These are phyloP conservation scores for Etheostoma nigrum DNA, from an alignment of 2,797 vertebrate species.

Conservation along the genomic window DNA sequence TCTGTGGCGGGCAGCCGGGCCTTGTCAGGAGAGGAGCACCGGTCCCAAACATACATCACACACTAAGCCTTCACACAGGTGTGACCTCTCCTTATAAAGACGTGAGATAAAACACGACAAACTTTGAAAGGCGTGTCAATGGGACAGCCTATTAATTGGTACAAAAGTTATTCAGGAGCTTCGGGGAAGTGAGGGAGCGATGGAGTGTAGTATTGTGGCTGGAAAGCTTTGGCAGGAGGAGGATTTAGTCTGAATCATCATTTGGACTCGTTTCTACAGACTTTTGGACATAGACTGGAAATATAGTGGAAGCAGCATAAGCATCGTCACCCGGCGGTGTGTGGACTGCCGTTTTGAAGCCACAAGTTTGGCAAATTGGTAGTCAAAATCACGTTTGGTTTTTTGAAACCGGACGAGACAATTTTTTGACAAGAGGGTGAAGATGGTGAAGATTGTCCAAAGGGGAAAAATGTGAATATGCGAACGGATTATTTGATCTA, in stretches of 20 bases:
- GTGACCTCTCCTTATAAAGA: slow-evolving; percentile 69
- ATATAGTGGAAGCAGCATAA: too few species aligned
- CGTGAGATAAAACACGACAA: slow-evolving; percentile 60
- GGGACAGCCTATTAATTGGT: slow-evolving; percentile 63
- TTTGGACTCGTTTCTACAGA: background rate
- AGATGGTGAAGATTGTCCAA: too few species aligned
- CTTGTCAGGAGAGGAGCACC: slow-evolving; percentile 69
- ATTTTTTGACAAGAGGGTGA: too few species aligned
- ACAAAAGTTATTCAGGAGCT: slow-evolving; percentile 48
- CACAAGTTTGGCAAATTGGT: too few species aligned
- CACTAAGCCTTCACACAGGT: slow-evolving; percentile 61
- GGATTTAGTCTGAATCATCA: background rate
- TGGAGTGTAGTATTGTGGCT: background rate
- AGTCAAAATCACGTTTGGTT: too few species aligned
- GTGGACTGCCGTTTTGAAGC: too few species aligned
- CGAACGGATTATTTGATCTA: too few species aligned
- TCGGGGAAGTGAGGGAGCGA: background rate
- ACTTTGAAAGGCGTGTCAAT: slow-evolving; percentile 65
- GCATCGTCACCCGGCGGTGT: too few species aligned
- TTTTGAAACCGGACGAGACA: too few species aligned
- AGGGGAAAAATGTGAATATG: too few species aligned
- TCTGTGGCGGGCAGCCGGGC: slow-evolving; percentile 82
- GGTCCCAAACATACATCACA: slow-evolving; percentile 79
- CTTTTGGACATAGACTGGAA: too few species aligned
- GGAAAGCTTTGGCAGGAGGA: background rate